Evolutionary conservation across 2,797 vertebrate species (phyloP), one percentile per base, ranked within the genome.

Genomic region (Phrynocephalus vlangalii): DNA sequence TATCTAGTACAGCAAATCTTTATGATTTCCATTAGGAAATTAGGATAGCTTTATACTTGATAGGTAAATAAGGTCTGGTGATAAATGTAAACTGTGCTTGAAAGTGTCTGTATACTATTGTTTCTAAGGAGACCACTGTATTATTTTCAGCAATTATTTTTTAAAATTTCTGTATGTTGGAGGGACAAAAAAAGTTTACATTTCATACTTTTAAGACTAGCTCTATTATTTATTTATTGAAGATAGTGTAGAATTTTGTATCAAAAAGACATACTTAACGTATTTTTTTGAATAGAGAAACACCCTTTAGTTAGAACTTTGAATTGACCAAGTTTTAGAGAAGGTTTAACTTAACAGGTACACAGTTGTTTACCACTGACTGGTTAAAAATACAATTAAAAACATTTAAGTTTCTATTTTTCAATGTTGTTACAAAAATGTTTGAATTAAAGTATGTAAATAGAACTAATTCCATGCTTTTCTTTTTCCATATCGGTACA

Each of bases 181-280:
- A 93, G 94, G 93, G 94, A 94, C 88, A 87, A 88, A 96, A 93
- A 91, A 96, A 95, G 97, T 97, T 97, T 97, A 97, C 96, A 97
- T 97, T 97, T 97, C 97, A 97, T 97, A 97, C 96, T 96, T 96
- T 94, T 91, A 93, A 95, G 95, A 95, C 95, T 96, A 86, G 94
- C 95, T 96, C 96, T 96, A 95, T 96, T 95, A 94, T 97, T 97
- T 97, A 97, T 97, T 97, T 97, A 97, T 97, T 96, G 95, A 96
- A 91, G 88, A 95, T 94, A 95, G 95, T 89, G 91, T 96, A 96
- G 96, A 94, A 93, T 97, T 97, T 97, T 97, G 93, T 97, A 97
- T 96, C 91, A 92, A 94, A 95, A 93, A 92, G 94, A 95, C 96
- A 94, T 94, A 95, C 95, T 94, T 95, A 94, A 20, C 86, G 93